Conservation (phyloP, 2,888 invertebrate genomes). For the Neoaliturus tenellus region DNA sequence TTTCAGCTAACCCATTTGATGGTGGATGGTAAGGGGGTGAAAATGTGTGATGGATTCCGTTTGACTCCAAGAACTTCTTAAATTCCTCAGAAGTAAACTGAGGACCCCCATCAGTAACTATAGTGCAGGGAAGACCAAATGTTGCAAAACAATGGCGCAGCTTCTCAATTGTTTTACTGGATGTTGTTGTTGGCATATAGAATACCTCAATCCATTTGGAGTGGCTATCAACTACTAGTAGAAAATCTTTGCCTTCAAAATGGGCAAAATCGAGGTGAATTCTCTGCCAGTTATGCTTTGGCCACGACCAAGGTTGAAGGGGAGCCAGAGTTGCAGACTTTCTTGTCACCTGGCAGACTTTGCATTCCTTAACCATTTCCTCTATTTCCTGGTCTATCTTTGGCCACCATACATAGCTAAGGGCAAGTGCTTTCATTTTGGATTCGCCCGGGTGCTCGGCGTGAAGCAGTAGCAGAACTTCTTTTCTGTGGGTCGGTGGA, state of each 20-base stretch:
- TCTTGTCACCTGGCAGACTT: background rate
- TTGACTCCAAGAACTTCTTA: slow-evolving; percentile 62
- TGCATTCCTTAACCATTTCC: background rate
- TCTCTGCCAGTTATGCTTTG: slow-evolving; percentile 29
- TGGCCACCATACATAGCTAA: background rate
- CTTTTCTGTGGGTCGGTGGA: slow-evolving; percentile 19
- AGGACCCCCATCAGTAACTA: slow-evolving; percentile 64
- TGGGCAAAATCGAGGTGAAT: slow-evolving; percentile 10
- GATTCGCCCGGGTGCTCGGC: slow-evolving; percentile 8
- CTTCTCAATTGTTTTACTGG: slow-evolving; percentile 58
- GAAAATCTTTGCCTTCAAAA: slow-evolving; percentile 50
- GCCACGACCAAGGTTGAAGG: slow-evolving; percentile 6
- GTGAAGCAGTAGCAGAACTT: slow-evolving; percentile 2
- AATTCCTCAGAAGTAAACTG: slow-evolving; percentile 63
- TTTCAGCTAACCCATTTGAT: slow-evolving; percentile 9
- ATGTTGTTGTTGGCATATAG: slow-evolving; percentile 58
- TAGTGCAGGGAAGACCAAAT: slow-evolving; percentile 61
- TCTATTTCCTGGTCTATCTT: background rate
- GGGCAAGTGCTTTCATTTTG: slow-evolving; percentile 9
- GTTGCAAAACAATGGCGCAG: slow-evolving; percentile 61
- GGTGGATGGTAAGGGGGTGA: background rate
- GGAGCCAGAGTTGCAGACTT: background rate
- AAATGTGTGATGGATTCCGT: slow-evolving; percentile 65
- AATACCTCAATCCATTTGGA: slow-evolving; percentile 65
- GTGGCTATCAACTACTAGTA: slow-evolving; percentile 62